phyloP scores from a whole-genome alignment of 1,140 invertebrate genomes.

The Zaprionus nigranus region DNA sequence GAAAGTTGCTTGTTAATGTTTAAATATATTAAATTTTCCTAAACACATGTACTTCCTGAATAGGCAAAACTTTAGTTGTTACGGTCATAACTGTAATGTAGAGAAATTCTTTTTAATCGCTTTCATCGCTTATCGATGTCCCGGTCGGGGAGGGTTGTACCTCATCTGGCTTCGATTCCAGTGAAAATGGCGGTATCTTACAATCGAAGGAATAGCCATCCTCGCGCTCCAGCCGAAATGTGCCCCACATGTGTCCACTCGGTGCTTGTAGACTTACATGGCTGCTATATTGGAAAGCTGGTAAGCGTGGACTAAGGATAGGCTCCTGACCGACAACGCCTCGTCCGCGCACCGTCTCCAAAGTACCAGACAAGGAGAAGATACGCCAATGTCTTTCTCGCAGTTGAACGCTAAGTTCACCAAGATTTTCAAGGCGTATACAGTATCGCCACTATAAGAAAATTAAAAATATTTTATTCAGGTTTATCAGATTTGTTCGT shows the following conservation, averaged over 20 bases:
- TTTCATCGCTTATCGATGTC: conserved; percentile 47
- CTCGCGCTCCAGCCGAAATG: conserved; percentile 97
- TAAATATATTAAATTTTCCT: conserved; percentile 66
- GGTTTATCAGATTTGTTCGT: not conserved
- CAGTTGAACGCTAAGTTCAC: conserved; percentile 94
- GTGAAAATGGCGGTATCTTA: conserved; percentile 97
- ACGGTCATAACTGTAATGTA: conserved; percentile 39
- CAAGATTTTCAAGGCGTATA: conserved; percentile 97
- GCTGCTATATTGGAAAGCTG: conserved; percentile 98
- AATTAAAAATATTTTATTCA: not conserved
- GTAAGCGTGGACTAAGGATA: conserved; percentile 92
- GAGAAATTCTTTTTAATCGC: conserved; percentile 41
- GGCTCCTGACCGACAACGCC: conserved; percentile 98
- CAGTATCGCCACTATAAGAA: conserved; percentile 95
- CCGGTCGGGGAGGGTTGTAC: conserved; percentile 67
- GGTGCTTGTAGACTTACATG: conserved; percentile 98
- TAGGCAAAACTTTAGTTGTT: conserved; percentile 57
- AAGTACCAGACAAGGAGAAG: conserved; percentile 96
- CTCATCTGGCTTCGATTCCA: conserved; percentile 96
- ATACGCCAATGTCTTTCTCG: conserved; percentile 98
- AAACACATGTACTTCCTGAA: conserved; percentile 76
- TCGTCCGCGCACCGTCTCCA: conserved; percentile 96
- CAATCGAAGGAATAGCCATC: conserved; percentile 98
- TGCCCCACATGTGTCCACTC: conserved; percentile 99
- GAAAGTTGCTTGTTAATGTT: conserved; percentile 39